Conservation (phyloP, 1,140 invertebrate species). For the Triops cancriformis region DNA sequence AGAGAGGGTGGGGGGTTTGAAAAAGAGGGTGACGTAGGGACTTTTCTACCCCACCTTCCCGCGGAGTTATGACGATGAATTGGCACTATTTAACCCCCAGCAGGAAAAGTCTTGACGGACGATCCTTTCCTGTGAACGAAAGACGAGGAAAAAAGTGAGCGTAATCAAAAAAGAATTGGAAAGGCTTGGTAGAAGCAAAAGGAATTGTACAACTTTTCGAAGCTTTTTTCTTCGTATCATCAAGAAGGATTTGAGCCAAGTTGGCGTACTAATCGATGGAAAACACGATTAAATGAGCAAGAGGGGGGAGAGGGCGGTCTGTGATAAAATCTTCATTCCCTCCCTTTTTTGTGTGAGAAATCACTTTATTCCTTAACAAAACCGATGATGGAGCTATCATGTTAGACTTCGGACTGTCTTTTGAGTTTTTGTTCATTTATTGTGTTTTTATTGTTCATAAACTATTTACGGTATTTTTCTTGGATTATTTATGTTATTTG, state of each 20-base stretch:
- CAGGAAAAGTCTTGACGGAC: conserved; percentile 9
- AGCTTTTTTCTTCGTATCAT: no score
- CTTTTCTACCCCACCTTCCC: background rate
- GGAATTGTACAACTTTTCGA: background rate
- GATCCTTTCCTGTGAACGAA: background rate
- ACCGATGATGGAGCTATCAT: no score
- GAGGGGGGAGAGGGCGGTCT: background rate
- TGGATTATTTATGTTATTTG: no score
- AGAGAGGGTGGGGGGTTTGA: background rate
- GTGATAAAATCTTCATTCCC: background rate
- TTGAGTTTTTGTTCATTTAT: no score
- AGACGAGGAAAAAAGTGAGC: background rate
- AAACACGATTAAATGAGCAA: background rate
- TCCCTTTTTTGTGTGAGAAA: background rate
- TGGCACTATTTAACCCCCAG: conserved; percentile 6
- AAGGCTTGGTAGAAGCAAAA: background rate
- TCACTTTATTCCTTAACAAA: background rate
- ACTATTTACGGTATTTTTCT: no score
- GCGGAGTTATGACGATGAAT: conserved; percentile 6
- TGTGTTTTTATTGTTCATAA: no score
- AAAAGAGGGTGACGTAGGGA: no score
- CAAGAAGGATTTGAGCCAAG: background rate
- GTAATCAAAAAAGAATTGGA: background rate
- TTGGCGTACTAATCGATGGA: background rate
- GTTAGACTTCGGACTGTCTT: no score